These are phyloP conservation scores for Plagiodera versicolora DNA, from an alignment of 2,888 invertebrate species.

Conservation along the genomic window DNA sequence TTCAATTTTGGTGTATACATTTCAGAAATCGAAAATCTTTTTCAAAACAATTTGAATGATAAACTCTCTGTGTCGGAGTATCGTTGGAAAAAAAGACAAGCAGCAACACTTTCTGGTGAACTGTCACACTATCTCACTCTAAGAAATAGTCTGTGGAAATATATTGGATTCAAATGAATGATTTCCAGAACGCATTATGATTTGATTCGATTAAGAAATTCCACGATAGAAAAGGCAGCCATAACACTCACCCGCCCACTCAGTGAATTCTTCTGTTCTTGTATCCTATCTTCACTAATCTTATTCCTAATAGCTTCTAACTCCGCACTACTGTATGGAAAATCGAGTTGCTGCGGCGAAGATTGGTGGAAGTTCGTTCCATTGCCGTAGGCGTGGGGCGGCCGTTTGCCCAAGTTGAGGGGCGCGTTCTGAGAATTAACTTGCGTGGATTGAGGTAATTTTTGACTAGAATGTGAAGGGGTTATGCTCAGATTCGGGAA, in stretches of 20 bases:
- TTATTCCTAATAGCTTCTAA: conserved; percentile 36
- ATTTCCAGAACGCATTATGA: too few relatives aligned
- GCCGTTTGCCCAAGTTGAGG: conserved; percentile 31
- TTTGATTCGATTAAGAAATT: too few relatives aligned
- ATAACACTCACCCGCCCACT: conserved; percentile 35
- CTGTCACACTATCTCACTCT: too few relatives aligned
- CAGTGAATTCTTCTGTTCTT: conserved; percentile 31
- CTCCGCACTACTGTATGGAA: conserved; percentile 33
- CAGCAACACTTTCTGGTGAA: too few relatives aligned
- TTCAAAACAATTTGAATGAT: too few relatives aligned
- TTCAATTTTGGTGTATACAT: too few relatives aligned
- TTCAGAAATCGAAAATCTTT: too few relatives aligned
- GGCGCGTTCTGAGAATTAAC: conserved; percentile 28
- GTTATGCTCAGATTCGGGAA: conserved; percentile 46
- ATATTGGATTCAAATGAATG: too few relatives aligned
- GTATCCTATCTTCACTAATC: conserved; percentile 32
- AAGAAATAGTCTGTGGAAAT: too few relatives aligned
- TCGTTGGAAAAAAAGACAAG: too few relatives aligned
- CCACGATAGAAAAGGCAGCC: too few relatives aligned
- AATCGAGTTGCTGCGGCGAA: conserved; percentile 32
- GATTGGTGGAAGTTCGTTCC: conserved; percentile 19
- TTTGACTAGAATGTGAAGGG: conserved; percentile 47
- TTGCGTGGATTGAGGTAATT: conserved; percentile 49
- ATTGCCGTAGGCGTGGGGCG: conserved; percentile 22
- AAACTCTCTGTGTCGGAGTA: too few relatives aligned